These are phyloP conservation scores for Sinopyrophorus schimmeli DNA, from an alignment of 2,888 invertebrate species.

Conservation along the genomic window DNA sequence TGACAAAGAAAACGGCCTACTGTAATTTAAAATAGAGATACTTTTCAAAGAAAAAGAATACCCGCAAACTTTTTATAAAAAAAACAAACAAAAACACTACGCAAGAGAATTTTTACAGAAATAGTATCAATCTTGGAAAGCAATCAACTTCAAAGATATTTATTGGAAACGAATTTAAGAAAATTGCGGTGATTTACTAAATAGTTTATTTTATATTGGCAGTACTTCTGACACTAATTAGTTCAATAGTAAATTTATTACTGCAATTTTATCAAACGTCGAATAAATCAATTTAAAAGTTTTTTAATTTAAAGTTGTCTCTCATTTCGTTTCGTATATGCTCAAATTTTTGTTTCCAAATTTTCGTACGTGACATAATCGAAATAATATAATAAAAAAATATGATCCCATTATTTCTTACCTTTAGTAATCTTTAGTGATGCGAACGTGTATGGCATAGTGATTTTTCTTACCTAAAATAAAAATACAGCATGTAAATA, in stretches of 20 bases:
- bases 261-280: conserved; percentile 5
- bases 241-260: conserved; percentile 7
- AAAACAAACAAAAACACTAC: conserved; percentile 3
- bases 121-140: not conserved
- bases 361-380: no score
- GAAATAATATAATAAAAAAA: no score
- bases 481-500: no score
- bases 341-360: no score
- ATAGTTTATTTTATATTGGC: conserved; percentile 4
- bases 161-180: conserved; percentile 9
- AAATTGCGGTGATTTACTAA: conserved; percentile 2
- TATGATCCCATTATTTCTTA: no score
- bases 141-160: conserved; percentile 1
- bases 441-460: no score
- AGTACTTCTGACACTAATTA: conserved; percentile 9
- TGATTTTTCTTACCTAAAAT: no score
- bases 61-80: not conserved
- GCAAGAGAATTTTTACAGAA: conserved; percentile 5
- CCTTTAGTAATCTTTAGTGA: no score
- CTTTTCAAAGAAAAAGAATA: conserved; percentile 6
- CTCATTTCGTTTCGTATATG: no score
- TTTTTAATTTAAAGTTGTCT: no score
- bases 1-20: no score
- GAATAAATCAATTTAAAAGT: conserved; percentile 6
- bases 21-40: no score